Evolutionary conservation across 2,113 vertebrate genomes (phyloP), one percentile per base, ranked within the genome.

Genomic region (Holacanthus passer): DNA sequence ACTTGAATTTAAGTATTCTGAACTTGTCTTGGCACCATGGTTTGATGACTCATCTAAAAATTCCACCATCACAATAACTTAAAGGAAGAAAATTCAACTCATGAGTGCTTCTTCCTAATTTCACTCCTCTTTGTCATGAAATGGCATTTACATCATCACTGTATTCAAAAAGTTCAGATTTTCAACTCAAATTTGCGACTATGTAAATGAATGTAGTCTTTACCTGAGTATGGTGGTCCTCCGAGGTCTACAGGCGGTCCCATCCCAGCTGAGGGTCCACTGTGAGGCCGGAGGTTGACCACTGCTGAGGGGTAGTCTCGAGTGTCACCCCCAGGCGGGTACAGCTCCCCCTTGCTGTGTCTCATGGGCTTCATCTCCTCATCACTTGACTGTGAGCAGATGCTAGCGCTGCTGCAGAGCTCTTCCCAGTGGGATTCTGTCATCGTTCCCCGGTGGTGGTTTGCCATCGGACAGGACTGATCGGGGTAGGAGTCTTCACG

Each of bases 301-400:
- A 92, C 91, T 1, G 96, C 81, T 0, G 95, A 86, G 37, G 93
- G 83, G 35, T 94, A 95, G 7, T 96, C 94, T 63, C 90, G 94
- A 62, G 92, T 88, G 64, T 94, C 92, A 0, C 71, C 47, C 6
- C 87, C 35, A 0, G 72, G n/a, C 7, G 87, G 58, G 68, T 92
- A 91, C 32, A 88, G 56, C 65, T 95, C 94, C 22, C 79, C 91
- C 55, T 93, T 95, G 1, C 52, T 88, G 50, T 90, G 88, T 22
- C 90, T 95, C 56, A 88, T 45, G 0, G 84, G 88, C 79, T 96
- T 96, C 85, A 93, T 68, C 32, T 96, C 96, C 0, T 96, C 95
- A 0, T 97, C 95, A 0, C 96, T 97, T 45, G 93, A 95, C 85
- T 96, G 95, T 11, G 97, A 97, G 83, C 94, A 96, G 32, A 95